phyloP scores from a whole-genome alignment of 2,888 invertebrate genomes.

The Meteorus colon region DNA sequence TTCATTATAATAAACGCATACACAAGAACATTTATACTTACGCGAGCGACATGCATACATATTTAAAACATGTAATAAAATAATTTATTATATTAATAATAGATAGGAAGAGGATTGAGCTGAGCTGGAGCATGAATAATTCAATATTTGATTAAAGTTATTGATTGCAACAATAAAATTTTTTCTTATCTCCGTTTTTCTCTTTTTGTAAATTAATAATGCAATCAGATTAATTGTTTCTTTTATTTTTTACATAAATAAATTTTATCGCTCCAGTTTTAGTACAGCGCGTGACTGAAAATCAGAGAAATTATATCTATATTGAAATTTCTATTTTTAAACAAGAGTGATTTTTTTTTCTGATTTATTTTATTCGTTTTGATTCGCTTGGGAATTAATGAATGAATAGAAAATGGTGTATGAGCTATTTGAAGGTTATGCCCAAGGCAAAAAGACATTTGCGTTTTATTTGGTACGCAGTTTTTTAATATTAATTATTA shows the following conservation, averaged over 20 bases:
- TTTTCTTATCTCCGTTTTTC: background rate
- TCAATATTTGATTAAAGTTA: constrained; percentile 1
- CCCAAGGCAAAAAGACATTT: too few species aligned
- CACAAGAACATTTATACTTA: background rate
- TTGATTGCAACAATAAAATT: background rate
- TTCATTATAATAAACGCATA: background rate
- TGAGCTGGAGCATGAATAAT: constrained; percentile 7
- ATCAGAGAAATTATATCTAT: too few species aligned
- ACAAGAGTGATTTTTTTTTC: too few species aligned
- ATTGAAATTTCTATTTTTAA: too few species aligned
- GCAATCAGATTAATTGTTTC: background rate
- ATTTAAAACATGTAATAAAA: constrained; percentile 6
- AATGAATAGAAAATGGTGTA: too few species aligned
- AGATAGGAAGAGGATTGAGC: constrained; percentile 24
- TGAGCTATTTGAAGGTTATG: too few species aligned
- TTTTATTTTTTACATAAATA: background rate
- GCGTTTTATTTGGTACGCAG: too few species aligned
- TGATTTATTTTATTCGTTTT: too few species aligned
- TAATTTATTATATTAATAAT: constrained; percentile 1
- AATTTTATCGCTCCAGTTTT: background rate
- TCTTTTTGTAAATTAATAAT: background rate
- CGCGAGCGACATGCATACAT: constrained; percentile 6
- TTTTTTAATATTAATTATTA: too few species aligned
- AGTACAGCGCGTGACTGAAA: too few species aligned
- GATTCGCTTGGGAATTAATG: too few species aligned